phyloP scores from a whole-genome alignment of 2,113 vertebrate species.

The Rousettus leschenaultii region DNA sequence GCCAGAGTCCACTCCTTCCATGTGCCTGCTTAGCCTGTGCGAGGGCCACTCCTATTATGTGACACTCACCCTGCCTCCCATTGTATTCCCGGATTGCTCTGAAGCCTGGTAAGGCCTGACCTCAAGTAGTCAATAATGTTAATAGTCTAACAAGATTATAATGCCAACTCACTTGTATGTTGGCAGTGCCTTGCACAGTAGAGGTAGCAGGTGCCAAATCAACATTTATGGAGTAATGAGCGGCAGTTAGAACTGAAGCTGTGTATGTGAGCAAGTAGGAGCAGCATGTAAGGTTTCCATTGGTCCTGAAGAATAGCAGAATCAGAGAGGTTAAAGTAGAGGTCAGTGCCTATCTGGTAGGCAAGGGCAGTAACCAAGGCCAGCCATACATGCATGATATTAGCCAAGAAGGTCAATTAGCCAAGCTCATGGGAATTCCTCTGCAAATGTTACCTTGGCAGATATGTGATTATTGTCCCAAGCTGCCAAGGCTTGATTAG shows the following conservation, averaged over 20 bases:
- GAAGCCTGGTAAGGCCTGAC: neutral
- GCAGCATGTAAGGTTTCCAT: neutral
- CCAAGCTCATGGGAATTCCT: neutral
- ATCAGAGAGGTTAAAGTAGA: neutral
- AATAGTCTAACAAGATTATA: too few species aligned
- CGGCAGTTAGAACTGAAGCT: neutral
- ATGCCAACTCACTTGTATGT: rapidly evolving
- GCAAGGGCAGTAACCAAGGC: neutral
- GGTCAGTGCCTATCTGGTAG: neutral
- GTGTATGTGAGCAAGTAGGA: neutral
- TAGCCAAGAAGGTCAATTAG: neutral
- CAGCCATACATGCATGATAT: neutral
- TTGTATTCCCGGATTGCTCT: neutral
- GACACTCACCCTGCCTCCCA: neutral
- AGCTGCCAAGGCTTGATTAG: neutral
- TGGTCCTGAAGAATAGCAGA: neutral
- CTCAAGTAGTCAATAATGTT: neutral
- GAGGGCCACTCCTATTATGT: neutral
- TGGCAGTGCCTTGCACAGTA: neutral
- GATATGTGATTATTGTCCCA: constrained; percentile 8
- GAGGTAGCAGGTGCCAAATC: neutral
- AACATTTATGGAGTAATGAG: neutral
- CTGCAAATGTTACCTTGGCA: neutral
- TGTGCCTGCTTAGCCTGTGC: neutral
- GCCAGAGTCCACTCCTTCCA: rapidly evolving